These are phyloP conservation scores for Cryptotermes secundus DNA, from an alignment of 1,140 invertebrate species.

Conservation along the genomic window DNA sequence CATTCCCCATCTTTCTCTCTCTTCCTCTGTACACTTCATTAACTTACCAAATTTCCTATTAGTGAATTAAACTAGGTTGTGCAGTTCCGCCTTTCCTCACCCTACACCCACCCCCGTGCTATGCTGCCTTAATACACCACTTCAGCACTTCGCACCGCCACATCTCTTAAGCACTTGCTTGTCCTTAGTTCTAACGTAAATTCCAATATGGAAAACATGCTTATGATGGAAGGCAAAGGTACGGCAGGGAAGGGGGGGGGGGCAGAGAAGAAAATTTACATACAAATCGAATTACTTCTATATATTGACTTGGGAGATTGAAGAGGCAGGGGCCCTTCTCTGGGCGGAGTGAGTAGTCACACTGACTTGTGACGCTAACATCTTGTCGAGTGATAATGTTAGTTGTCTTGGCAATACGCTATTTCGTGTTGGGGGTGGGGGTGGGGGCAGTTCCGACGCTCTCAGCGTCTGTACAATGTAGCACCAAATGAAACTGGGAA, in stretches of 20 bases:
- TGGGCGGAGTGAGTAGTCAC: not conserved
- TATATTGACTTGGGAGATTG: conserved; percentile 37
- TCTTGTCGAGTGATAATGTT: not conserved
- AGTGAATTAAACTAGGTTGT: conserved; percentile 28
- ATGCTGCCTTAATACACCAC: too few species aligned
- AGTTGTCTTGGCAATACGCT: not conserved
- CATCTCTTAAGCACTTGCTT: conserved; percentile 2
- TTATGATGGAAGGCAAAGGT: conserved; percentile 2
- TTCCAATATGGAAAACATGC: not conserved
- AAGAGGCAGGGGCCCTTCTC: conserved; percentile 23
- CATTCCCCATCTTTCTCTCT: not conserved
- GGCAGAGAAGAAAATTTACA: conserved; percentile 33
- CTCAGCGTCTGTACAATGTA: too few species aligned
- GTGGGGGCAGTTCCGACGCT: too few species aligned
- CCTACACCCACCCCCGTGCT: not conserved
- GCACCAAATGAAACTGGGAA: too few species aligned
- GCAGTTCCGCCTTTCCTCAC: conserved; percentile 23
- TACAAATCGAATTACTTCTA: conserved; percentile 39
- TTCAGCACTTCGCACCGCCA: not conserved
- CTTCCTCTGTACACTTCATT: conserved; percentile 29
- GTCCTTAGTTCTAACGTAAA: not conserved
- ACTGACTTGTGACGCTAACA: not conserved
- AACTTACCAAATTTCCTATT: conserved; percentile 35
- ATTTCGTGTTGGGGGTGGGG: too few species aligned
- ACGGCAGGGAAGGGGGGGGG: not conserved